Evolutionary conservation across 2,888 invertebrate genomes (phyloP), one percentile per base, ranked within the genome.

Genomic region (Zelleria hepariella): DNA sequence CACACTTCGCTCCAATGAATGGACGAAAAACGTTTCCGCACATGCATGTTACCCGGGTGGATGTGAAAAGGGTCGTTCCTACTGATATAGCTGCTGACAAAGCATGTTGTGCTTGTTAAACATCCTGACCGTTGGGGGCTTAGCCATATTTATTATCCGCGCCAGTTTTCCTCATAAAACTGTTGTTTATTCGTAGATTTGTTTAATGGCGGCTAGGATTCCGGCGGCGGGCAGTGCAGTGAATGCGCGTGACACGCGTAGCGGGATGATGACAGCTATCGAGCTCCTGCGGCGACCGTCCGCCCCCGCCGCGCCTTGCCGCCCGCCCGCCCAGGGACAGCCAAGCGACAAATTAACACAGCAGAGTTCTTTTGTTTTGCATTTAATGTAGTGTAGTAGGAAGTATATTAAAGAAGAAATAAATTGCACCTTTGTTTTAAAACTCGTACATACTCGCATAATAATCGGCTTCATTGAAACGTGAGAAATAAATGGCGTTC

Each of bases 31-130:
- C 65, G 60, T 57, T 57, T 58, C 54, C 47, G 54, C 56, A n/a
- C 56, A 49, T 57, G 67, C 66, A 64, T 66, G 65, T 69, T 70
- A 68, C 65, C 65, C 65, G n/a, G 67, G 66, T 65, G 67, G 69
- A 71, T 69, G 69, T 73, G 69, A 72, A 67, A 72, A 74, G 75
- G 76, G 71, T 75, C 72, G 66, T 67, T 68, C 66, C 65, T 57
- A 67, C 65, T 62, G 62, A 67, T 57, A 60, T 66, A 67, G 68
- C 64, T 65, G 64, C 67, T 69, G 69, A 73, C 74, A 77, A 73
- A 72, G 71, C 70, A 66, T 68, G 72, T 74, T 73, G 69, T 71
- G 55, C 73, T 71, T 71, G 68, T 69, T 67, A 70, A 71, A 72
- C 71, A 72, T 71, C 10, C 54, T 62, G 60, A 68, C 65, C 63